Percentiles rank a stretch among this genome's conserved stretches.
phyloP scores from a whole-genome alignment of 2,113 vertebrate genomes.

The Riparia riparia region DNA sequence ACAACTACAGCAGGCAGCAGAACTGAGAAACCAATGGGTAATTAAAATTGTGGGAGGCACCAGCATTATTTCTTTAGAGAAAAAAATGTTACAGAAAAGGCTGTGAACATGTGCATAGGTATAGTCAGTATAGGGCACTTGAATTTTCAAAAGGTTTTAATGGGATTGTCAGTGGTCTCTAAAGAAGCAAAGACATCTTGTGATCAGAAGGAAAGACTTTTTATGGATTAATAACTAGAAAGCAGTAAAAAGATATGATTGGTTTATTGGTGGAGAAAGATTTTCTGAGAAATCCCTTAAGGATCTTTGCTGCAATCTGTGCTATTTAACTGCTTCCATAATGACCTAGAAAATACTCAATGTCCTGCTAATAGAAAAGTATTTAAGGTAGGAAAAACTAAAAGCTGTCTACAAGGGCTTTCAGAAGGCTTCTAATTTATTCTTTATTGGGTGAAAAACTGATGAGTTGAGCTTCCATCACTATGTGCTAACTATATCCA shows the following conservation, averaged over 20 bases:
- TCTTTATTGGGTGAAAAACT: not conserved
- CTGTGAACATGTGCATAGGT: not conserved
- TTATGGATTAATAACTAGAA: not conserved
- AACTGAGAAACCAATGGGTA: not conserved
- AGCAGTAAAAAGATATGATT: not conserved
- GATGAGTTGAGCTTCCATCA: not conserved
- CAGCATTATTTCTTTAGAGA: not conserved
- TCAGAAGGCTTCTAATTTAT: not conserved
- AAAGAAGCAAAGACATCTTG: not conserved
- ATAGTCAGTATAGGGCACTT: not conserved
- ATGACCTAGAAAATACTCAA: not conserved
- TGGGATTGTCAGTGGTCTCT: not conserved
- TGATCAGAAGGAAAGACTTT: not conserved
- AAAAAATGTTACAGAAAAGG: not conserved
- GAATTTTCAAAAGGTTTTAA: not conserved
- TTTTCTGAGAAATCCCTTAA: not conserved
- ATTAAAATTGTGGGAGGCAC: not conserved
- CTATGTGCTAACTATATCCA: not conserved
- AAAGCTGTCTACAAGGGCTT: not conserved
- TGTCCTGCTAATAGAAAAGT: not conserved
- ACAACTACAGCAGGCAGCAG: not conserved
- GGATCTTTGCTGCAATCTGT: not conserved
- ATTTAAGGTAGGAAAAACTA: not conserved
- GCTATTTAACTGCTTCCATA: not conserved
- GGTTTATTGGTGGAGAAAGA: not conserved